Evolutionary conservation across 2,888 invertebrate species (phyloP).

Genomic region (Brachypalpus laphriformis): DNA sequence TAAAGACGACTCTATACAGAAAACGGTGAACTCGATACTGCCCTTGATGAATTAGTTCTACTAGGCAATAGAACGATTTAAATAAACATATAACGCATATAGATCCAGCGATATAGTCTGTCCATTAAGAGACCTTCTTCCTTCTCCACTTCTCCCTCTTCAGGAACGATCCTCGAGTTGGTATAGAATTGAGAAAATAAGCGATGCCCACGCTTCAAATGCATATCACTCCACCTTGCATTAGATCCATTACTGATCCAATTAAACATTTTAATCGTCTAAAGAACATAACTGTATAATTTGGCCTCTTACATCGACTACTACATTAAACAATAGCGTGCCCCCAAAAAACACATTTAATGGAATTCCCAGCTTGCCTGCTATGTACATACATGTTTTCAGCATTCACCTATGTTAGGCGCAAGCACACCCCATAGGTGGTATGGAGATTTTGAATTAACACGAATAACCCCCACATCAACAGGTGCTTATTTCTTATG

Average conservation of each 20-base stretch:
- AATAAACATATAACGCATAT: too few relatives aligned
- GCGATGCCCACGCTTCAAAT: too few relatives aligned
- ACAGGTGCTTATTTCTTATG: conserved; percentile 24
- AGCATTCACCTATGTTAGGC: conserved; percentile 1
- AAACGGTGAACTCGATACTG: too few relatives aligned
- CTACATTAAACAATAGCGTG: conserved; percentile 61
- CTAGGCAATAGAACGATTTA: too few relatives aligned
- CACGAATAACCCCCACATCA: conserved; percentile 19
- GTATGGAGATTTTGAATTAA: conserved; percentile 27
- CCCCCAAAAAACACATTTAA: conserved; percentile 53
- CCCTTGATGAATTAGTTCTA: too few relatives aligned
- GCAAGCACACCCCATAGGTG: background rate
- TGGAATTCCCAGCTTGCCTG: conserved; percentile 30
- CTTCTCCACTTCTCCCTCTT: too few relatives aligned
- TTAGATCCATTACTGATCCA: background rate
- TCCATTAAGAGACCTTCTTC: too few relatives aligned
- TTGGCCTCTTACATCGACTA: conserved; percentile 46
- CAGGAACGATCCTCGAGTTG: too few relatives aligned
- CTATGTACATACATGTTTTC: conserved; percentile 35
- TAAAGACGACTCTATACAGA: too few relatives aligned
- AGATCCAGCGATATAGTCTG: too few relatives aligned
- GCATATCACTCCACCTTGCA: too few relatives aligned
- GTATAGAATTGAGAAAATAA: too few relatives aligned
- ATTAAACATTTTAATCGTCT: conserved; percentile 44
- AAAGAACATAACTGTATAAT: conserved; percentile 63